These are phyloP conservation scores for Argyrosomus regius DNA, from an alignment of 2,797 vertebrate genomes.

Conservation along the genomic window DNA sequence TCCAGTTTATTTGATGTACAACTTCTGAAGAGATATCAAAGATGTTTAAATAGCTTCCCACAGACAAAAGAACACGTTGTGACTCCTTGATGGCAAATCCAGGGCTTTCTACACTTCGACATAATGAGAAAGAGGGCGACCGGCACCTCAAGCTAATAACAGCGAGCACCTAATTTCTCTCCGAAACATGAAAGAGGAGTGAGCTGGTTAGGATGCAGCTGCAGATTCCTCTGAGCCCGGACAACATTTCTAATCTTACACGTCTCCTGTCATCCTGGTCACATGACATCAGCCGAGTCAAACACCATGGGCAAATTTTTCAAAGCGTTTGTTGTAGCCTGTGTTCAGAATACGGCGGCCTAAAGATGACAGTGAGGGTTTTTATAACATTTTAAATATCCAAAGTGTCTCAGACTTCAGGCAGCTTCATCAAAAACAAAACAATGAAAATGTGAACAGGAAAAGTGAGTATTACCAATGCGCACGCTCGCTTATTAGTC, in stretches of 20 bases:
- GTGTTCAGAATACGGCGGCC: background rate
- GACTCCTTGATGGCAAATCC: background rate
- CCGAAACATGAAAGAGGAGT: conserved; percentile 2
- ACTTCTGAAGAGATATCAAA: background rate
- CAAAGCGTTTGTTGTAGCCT: background rate
- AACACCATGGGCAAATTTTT: background rate
- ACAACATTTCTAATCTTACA: background rate
- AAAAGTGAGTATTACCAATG: background rate
- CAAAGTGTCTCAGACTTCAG: background rate
- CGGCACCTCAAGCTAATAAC: background rate
- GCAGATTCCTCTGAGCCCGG: conserved; percentile 13
- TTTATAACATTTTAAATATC: background rate
- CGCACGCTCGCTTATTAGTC: background rate
- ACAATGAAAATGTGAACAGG: background rate
- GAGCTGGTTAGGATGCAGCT: conserved; percentile 12
- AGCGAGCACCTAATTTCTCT: conserved; percentile 1
- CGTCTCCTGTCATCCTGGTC: background rate
- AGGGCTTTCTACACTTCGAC: background rate
- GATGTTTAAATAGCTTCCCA: background rate
- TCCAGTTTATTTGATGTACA: background rate
- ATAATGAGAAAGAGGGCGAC: background rate
- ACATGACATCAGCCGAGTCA: background rate
- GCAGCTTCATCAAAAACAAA: background rate
- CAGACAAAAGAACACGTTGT: background rate
- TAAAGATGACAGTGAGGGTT: background rate